These are phyloP conservation scores for Poeciliopsis turneri DNA, from an alignment of 2,797 vertebrate species.

Conservation along the genomic window DNA sequence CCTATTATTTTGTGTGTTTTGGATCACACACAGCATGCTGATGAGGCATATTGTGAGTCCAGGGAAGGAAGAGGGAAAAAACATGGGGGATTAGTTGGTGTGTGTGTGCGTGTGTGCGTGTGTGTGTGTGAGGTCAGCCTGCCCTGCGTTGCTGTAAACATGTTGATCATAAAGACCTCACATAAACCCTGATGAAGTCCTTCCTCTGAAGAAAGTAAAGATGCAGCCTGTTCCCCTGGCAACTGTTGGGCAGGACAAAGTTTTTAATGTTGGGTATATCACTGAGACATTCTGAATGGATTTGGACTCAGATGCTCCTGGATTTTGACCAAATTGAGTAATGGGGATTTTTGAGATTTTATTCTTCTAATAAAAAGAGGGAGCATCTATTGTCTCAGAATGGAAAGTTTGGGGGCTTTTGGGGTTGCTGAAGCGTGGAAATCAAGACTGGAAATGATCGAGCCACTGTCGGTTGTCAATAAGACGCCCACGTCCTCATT, in stretches of 20 bases:
- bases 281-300: conserved; percentile 16
- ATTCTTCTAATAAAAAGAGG: conserved; percentile 18
- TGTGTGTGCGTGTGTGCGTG: neutral
- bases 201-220: conserved; percentile 42
- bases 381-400: neutral
- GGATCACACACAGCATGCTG: conserved; percentile 10
- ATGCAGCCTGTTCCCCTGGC: conserved; percentile 48
- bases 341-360: conserved; percentile 28
- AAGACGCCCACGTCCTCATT: conserved; percentile 35
- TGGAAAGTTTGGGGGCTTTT: conserved; percentile 50
- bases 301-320: conserved; percentile 22
- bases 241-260: conserved; percentile 69
- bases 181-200: conserved; percentile 36
- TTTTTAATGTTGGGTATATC: conserved; percentile 50
- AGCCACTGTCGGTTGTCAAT: conserved; percentile 1
- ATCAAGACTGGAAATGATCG: conserved; percentile 36
- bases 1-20: conserved; percentile 21
- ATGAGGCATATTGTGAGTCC: conserved; percentile 32
- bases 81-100: conserved; percentile 2
- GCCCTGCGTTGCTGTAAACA: conserved; percentile 50
- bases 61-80: conserved; percentile 26
- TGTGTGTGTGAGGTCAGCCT: conserved; percentile 40
- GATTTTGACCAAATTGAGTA: conserved; percentile 6
- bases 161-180: conserved; percentile 42
- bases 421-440: conserved; percentile 40